phyloP scores from a whole-genome alignment of 2,113 vertebrate species.

The Anthoscopus minutus region DNA sequence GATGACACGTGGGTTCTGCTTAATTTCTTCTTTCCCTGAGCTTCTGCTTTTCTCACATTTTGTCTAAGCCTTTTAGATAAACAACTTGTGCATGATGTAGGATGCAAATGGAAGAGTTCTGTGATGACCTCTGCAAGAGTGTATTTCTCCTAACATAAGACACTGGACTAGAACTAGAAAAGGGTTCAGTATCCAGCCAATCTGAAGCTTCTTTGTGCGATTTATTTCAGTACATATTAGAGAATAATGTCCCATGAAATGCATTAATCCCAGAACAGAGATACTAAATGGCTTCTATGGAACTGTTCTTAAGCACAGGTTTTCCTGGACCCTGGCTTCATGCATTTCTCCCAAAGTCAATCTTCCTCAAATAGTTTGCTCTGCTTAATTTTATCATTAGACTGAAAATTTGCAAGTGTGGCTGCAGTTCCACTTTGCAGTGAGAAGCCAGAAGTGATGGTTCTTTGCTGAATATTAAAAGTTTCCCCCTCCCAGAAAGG shows the following conservation, averaged over 20 bases:
- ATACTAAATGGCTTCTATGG: background rate
- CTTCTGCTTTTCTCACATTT: background rate
- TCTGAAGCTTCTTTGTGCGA: background rate
- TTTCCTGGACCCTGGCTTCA: background rate
- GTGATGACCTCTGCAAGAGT: background rate
- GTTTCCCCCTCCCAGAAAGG: background rate
- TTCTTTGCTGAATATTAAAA: background rate
- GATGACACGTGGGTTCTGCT: background rate
- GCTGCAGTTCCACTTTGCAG: background rate
- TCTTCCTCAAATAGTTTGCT: background rate
- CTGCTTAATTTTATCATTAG: background rate
- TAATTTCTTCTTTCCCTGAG: background rate
- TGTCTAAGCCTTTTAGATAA: background rate
- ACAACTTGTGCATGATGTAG: background rate
- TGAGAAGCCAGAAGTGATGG: background rate
- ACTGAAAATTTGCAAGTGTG: background rate
- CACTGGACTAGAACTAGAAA: background rate
- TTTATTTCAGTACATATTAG: background rate
- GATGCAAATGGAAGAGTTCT: background rate
- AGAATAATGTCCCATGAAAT: background rate
- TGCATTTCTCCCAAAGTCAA: background rate
- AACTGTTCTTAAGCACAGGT: background rate
- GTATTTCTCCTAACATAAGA: background rate
- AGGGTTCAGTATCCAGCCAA: background rate
- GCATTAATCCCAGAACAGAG: background rate